Evolutionary conservation across 30 jellyfish, hydroid and myxozoan genomes (phyloP), one percentile per base, ranked within the genome.

Genomic region (Kudoa iwatai): DNA sequence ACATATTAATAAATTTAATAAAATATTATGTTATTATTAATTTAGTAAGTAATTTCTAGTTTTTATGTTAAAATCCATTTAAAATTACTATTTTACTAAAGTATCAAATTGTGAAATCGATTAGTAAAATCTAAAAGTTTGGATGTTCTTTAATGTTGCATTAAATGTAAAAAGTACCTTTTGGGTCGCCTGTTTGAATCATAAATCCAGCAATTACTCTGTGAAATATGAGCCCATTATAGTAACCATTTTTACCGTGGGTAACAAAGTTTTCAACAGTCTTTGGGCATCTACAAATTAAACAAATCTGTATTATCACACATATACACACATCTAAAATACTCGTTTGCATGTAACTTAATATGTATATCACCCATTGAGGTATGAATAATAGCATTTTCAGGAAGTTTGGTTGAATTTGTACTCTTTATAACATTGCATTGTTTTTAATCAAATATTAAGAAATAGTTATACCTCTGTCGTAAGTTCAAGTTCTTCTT

Each of bases 171-270:
- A 1, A 23, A 50, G 2, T 32, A 69, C 88, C 94, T 16, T 48
- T 43, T 0, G 88, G 94, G 42, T 74, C 94, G 11, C 94, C 94
- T 1, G 94, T 74, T 49, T 74, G 94, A 20, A 74, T 39, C 87
- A 74, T 74, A 40, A 74, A 74, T 47, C 61, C 87, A 34, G 57
- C 61, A 24, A 74, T 74, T 15, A 74, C 66, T 24, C 94, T 58
- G 41, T 74, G 94, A 34, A 74, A 74, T 3, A 62, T 47, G 46
- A 59, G 94, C 6, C 82, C 84, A 44, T 53, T 55, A 51, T 54
- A 74, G 42, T 74, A 74, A 1, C 83, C 83, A 30, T 62, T 74
- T 25, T 66, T 68, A 40, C 71, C 55, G 61, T 74, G 94, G 1
- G 94, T 74, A 36, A 55, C 83, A 51, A 74, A 74, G 47, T 74